Evolutionary conservation across 2,888 invertebrate genomes (phyloP).

Genomic region (Cephus pulcher): DNA sequence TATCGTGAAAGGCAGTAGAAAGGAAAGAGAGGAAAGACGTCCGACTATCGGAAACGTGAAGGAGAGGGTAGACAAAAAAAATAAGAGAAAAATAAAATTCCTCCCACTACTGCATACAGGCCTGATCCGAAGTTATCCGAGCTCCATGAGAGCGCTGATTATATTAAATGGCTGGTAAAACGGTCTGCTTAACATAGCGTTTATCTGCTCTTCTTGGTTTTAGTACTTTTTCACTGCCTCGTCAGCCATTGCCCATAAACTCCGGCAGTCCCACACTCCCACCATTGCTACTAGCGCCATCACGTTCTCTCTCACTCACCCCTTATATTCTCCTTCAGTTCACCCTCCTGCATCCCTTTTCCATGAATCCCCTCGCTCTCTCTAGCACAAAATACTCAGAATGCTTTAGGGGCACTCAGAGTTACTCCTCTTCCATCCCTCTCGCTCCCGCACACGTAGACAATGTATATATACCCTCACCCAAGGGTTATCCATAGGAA

Average conservation of each 20-base stretch:
- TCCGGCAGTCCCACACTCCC: conserved; percentile 36
- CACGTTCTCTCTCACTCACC: conserved; percentile 17
- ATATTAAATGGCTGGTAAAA: conserved; percentile 66
- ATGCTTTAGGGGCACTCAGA: neutral
- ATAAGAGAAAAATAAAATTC: conserved; percentile 30
- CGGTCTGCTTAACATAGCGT: conserved; percentile 66
- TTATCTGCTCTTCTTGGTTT: conserved; percentile 65
- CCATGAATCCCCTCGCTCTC: neutral
- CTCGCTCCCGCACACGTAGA: conserved; percentile 10
- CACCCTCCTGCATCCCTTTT: conserved; percentile 9
- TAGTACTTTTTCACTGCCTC: conserved; percentile 67
- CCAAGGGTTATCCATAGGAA: neutral
- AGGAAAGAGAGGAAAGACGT: neutral
- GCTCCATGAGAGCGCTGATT: conserved; percentile 57
- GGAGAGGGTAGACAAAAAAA: conserved; percentile 20
- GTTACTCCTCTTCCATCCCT: neutral
- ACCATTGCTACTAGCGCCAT: conserved; percentile 9
- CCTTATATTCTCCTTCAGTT: conserved; percentile 10
- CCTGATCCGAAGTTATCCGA: conserved; percentile 48
- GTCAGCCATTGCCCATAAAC: conserved; percentile 65
- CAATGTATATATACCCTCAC: neutral
- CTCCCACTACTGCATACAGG: conserved; percentile 27
- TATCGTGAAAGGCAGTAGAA: neutral
- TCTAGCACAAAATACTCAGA: conserved; percentile 13
- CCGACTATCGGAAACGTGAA: neutral